Evolutionary conservation across 2,113 vertebrate species (phyloP).

Genomic region (Pangasianodon hypophthalmus): DNA sequence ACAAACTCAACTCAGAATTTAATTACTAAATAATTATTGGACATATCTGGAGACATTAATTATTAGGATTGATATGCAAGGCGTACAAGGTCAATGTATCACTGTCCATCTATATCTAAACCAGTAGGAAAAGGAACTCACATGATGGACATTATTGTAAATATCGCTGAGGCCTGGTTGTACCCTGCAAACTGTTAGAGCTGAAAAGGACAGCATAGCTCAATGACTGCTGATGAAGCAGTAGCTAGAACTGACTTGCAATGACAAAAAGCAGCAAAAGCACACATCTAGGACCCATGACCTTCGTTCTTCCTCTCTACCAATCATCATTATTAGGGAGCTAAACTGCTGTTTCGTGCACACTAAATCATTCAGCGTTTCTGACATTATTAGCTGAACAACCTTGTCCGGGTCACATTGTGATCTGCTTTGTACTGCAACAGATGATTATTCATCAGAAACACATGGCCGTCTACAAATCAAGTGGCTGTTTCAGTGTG

Average conservation of each 20-base stretch:
- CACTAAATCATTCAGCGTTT: neutral
- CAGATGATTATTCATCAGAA: conserved; percentile 11
- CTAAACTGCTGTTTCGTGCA: neutral
- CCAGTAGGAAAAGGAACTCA: neutral
- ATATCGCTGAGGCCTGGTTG: conserved; percentile 10
- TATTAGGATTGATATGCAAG: neutral
- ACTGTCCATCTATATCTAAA: neutral
- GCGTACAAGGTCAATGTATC: neutral
- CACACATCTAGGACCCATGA: neutral
- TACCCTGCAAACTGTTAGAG: neutral
- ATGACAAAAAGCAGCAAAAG: neutral
- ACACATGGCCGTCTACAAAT: conserved; percentile 2
- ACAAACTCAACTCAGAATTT: neutral
- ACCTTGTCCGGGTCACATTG: neutral
- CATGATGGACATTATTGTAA: neutral
- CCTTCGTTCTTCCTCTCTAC: neutral
- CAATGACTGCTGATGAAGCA: neutral
- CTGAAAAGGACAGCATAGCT: neutral
- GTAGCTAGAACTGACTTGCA: neutral
- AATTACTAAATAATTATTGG: too few relatives aligned
- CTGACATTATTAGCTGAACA: neutral
- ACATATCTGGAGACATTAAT: neutral
- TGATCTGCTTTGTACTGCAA: conserved; percentile 8
- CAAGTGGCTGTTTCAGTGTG: neutral
- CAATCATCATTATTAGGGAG: neutral